A percentile compares a stretch with the other conserved stretches of the same genome.
These are phyloP conservation scores for Oxytorus armatus DNA, from an alignment of 2,888 invertebrate genomes.

Conservation along the genomic window DNA sequence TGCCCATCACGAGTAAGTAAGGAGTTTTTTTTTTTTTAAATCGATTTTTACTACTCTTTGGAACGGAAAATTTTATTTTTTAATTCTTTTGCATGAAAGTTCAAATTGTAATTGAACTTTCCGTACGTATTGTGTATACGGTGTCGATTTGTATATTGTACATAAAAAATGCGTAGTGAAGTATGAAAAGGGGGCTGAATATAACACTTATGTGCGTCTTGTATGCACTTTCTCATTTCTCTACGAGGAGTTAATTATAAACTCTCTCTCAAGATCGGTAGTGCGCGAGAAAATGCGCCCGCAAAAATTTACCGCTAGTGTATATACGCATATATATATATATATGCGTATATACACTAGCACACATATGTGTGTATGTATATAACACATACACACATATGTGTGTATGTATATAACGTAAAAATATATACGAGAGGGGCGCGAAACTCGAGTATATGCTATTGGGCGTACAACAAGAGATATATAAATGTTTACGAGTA, in stretches of 20 bases:
- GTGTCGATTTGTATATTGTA: no score
- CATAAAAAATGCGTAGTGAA: not conserved
- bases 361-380: no score
- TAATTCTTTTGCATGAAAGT: no score
- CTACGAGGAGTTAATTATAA: slow-evolving; percentile 71
- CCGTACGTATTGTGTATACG: no score
- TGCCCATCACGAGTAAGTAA: no score
- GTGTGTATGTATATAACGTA: not conserved
- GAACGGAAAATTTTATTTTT: no score
- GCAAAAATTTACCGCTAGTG: no score
- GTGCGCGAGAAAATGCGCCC: slow-evolving; percentile 34
- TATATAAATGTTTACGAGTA: not conserved
- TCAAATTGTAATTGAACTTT: no score
- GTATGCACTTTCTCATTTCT: slow-evolving; percentile 74
- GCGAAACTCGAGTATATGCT: slow-evolving; percentile 21
- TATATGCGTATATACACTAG: no score
- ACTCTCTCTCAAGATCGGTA: slow-evolving; percentile 69
- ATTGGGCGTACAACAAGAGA: not conserved
- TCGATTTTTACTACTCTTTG: no score
- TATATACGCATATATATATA: slow-evolving; percentile 7
- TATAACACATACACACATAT: no score
- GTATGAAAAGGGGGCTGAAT: slow-evolving; percentile 21
- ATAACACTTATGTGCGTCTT: slow-evolving; percentile 35
- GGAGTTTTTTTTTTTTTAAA: no score
- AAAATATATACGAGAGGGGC: slow-evolving; percentile 31